phyloP scores from a whole-genome alignment of 1,140 invertebrate species.

The Trichomalopsis sarcophagae region DNA sequence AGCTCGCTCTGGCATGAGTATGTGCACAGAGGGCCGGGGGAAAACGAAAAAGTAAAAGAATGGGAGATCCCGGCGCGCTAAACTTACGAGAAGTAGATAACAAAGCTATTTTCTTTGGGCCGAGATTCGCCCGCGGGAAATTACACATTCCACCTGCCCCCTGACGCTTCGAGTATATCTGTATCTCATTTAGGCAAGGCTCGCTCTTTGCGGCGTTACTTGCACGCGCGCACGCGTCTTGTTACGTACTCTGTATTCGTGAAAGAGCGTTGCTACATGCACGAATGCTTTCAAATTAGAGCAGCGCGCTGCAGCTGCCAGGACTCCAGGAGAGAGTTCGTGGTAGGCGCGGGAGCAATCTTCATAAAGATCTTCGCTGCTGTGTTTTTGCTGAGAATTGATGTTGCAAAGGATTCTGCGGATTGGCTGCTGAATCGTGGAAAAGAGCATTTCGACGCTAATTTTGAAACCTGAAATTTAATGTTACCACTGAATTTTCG shows the following conservation, averaged over 20 bases:
- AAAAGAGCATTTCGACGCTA: no score
- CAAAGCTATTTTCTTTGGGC: constrained; percentile 51
- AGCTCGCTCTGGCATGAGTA: not conserved
- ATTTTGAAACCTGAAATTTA: no score
- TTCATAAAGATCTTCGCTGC: not conserved
- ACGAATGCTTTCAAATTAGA: constrained; percentile 49
- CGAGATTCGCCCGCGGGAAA: constrained; percentile 43
- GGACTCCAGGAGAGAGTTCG: not conserved
- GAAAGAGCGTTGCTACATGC: not conserved
- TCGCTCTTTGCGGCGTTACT: not conserved
- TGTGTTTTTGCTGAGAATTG: not conserved
- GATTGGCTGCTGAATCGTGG: no score
- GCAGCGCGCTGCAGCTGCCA: not conserved
- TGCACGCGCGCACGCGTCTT: constrained; percentile 27
- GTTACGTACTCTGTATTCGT: constrained; percentile 42
- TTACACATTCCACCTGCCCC: constrained; percentile 45
- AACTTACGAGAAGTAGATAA: constrained; percentile 51
- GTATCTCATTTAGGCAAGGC: constrained; percentile 35
- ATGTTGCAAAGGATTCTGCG: no score
- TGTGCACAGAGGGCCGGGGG: not conserved
- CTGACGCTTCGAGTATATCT: constrained; percentile 40
- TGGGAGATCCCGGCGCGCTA: constrained; percentile 28
- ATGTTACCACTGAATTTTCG: no score
- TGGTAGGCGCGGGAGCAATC: not conserved
- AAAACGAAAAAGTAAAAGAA: constrained; percentile 24